phyloP scores from a whole-genome alignment of 2,797 vertebrate genomes.

The Sarcophilus harrisii region DNA sequence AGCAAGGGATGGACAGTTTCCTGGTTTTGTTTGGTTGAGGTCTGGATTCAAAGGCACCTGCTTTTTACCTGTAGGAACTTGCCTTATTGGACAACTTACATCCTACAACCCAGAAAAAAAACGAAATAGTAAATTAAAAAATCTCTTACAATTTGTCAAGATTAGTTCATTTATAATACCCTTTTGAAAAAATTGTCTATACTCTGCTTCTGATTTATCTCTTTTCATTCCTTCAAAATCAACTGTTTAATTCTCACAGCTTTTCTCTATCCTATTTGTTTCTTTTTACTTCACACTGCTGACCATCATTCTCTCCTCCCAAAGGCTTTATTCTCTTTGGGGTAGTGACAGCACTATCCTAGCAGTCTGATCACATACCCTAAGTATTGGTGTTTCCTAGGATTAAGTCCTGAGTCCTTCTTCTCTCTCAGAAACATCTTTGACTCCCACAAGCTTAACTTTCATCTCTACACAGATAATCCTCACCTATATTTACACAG shows the following conservation, averaged over 20 bases:
- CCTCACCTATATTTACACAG: not conserved
- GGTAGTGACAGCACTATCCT: not conserved
- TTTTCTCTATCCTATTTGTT: not conserved
- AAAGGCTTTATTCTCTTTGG: not conserved
- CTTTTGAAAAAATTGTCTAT: not conserved
- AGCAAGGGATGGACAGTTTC: slow-evolving; percentile 95
- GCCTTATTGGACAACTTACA: slow-evolving; percentile 99
- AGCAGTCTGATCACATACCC: not conserved
- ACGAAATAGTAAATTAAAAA: not conserved
- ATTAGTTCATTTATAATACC: not conserved
- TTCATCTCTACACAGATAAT: not conserved
- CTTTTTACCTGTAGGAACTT: slow-evolving; percentile 99
- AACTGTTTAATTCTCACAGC: not conserved
- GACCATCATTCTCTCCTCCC: not conserved
- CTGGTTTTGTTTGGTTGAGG: slow-evolving; percentile 96
- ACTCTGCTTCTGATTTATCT: not conserved
- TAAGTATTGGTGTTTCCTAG: not conserved
- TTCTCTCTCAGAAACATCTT: not conserved
- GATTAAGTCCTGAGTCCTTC: not conserved
- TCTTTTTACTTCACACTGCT: not conserved
- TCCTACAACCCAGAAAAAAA: slow-evolving; percentile 87
- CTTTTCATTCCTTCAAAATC: not conserved
- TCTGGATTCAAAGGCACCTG: slow-evolving; percentile 99
- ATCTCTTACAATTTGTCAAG: not conserved
- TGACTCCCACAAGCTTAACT: not conserved